Percentiles rank a stretch among this genome's conserved stretches.
phyloP scores from a whole-genome alignment of 1,140 invertebrate species.

The Ceratosolen fusciceps region DNA sequence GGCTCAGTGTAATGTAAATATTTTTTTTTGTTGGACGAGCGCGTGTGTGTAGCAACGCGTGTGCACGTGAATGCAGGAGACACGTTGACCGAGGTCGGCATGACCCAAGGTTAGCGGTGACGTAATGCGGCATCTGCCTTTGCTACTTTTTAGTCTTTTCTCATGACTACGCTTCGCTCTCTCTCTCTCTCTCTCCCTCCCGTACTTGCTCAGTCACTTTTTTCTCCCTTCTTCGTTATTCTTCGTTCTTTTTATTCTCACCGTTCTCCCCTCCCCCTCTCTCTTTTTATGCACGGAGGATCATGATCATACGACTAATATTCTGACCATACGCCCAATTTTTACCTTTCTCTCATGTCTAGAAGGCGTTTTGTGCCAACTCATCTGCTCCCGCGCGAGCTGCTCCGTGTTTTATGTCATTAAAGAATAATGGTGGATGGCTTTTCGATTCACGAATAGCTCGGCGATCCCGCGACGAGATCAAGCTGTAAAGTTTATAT shows the following conservation, averaged over 20 bases:
- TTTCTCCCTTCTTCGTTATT: neutral
- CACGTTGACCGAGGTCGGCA: conserved; percentile 68
- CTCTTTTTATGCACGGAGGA: neutral
- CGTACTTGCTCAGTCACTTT: neutral
- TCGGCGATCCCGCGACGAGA: too few species aligned
- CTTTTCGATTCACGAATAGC: too few species aligned
- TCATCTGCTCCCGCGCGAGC: too few species aligned
- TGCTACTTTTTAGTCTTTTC: conserved; percentile 22
- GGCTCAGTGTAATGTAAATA: neutral
- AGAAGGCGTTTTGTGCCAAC: neutral
- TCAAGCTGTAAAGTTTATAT: too few species aligned
- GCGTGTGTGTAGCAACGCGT: neutral
- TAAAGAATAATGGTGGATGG: too few species aligned
- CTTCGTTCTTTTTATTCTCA: too few species aligned
- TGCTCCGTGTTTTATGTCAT: too few species aligned
- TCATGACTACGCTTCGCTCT: neutral
- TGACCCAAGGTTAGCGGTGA: conserved; percentile 66
- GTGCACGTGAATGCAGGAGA: conserved; percentile 50
- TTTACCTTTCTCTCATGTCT: conserved; percentile 4
- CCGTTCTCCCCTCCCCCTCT: neutral
- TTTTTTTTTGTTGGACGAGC: neutral
- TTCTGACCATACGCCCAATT: neutral
- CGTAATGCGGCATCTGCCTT: conserved; percentile 62
- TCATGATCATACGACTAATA: neutral
- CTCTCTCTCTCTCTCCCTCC: conserved; percentile 23